These are phyloP conservation scores for Lissonota sp. DNA, from an alignment of 2,888 invertebrate genomes.

Conservation along the genomic window DNA sequence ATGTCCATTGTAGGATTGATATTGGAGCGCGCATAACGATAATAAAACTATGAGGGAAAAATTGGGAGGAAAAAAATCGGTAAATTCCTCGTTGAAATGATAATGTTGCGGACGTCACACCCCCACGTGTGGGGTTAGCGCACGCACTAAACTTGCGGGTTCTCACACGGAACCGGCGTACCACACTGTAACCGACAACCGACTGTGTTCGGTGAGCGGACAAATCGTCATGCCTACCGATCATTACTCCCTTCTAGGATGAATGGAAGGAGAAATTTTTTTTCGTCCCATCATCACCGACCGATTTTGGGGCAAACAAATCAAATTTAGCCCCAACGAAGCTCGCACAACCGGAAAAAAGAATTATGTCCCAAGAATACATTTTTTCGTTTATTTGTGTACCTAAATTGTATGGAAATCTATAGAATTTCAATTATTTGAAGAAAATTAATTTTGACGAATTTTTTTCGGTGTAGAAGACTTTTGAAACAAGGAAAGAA, in stretches of 20 bases:
- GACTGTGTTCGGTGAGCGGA: slow-evolving; percentile 56
- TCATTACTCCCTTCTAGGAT: slow-evolving; percentile 26
- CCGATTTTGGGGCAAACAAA: slow-evolving; percentile 6
- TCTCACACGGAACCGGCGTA: slow-evolving; percentile 54
- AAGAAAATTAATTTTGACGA: no score
- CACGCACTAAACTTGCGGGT: slow-evolving; percentile 34
- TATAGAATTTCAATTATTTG: no score
- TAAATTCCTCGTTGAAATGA: slow-evolving; percentile 17
- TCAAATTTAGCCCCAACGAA: no score
- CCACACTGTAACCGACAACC: slow-evolving; percentile 50
- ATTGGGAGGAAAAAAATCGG: slow-evolving; percentile 11
- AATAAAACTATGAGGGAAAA: neutral
- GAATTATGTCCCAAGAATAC: no score
- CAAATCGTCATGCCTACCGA: slow-evolving; percentile 49
- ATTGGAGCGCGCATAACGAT: neutral
- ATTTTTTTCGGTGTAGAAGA: no score
- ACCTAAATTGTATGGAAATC: no score
- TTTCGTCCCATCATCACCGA: neutral
- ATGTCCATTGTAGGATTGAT: neutral
- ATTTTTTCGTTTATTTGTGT: no score
- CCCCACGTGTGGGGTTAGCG: slow-evolving; percentile 42
- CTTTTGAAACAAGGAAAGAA: no score
- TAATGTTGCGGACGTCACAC: slow-evolving; percentile 20
- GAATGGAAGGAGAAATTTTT: slow-evolving; percentile 60
- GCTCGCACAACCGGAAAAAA: no score